Evolutionary conservation across 1,140 invertebrate genomes (phyloP), one percentile per base, ranked within the genome.

Genomic region (Drosophila pachea): DNA sequence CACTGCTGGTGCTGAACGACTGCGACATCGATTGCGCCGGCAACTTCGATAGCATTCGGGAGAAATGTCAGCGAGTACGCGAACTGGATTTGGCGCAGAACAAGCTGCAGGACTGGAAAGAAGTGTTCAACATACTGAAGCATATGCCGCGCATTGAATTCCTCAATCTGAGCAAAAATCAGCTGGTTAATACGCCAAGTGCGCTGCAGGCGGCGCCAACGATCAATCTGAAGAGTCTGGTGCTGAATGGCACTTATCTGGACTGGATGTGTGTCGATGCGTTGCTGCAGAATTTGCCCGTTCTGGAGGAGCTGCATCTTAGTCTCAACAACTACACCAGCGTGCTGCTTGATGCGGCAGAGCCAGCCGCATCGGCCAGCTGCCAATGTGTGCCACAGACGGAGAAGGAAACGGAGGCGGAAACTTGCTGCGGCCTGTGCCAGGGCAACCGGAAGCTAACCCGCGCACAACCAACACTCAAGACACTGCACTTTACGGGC

Each of bases 11-110:
- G 43, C 91, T 97, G n/a, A 96, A 97, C 77, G 95, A 96, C 86
- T 96, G 95, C 89, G 94, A 95, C 88, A 97, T 97, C 68, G 94
- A 95, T 68, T 94, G 93, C 67, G 95, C 95, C 45, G 96, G 96
- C n/a, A 94, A 95, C 82, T 93, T 94, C 14, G 91, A 93, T 38
- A 93, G 93, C 53, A 90, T 98, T 22, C 92, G 93, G 35, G 93
- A 93, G 62, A 95, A 97, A 89, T 98, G 96, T 88, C 92, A 93
- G 43, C 93, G 94, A 69, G 96, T 98, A 2, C 93, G 95, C 74
- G 96, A 98, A 90, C 91, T 98, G 47, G 97, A 98, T 88, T 91
- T 98, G 47, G 96, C 96, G 8, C 95, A 97, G 84, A 98, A 98
- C 90, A 94, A 95, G 84, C 90, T 98, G 6, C 93, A 92, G 48